These are phyloP conservation scores for Monodelphis domestica DNA, from an alignment of 2,797 vertebrate genomes.

Conservation along the genomic window DNA sequence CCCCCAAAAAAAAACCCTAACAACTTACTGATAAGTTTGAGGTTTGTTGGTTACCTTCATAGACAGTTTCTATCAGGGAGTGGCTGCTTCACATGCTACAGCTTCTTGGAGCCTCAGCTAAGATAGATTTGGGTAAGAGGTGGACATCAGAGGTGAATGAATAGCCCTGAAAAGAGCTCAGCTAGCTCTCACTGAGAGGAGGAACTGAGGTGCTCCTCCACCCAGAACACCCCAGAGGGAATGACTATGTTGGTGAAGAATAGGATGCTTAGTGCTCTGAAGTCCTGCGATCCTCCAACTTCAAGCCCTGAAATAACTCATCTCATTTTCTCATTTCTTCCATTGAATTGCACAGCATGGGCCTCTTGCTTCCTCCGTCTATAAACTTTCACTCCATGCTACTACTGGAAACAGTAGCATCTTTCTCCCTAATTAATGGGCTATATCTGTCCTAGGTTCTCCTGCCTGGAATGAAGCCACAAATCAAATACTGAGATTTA, in stretches of 20 bases:
- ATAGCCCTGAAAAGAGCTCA: no score
- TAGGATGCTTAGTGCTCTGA: neutral
- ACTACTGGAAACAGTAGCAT: conserved; percentile 36
- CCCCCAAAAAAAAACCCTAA: no score
- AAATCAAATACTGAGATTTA: conserved; percentile 62
- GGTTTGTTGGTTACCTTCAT: no score
- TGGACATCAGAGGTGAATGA: no score
- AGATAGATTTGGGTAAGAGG: no score
- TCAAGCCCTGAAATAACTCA: neutral
- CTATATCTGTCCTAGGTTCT: conserved; percentile 55
- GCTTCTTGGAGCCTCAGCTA: no score
- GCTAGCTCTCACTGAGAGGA: no score
- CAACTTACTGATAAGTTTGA: no score
- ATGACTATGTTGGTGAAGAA: neutral
- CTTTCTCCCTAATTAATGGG: conserved; percentile 38
- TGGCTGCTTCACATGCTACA: no score
- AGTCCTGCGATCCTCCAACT: neutral
- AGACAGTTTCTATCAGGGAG: no score
- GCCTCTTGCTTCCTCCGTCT: conserved; percentile 48
- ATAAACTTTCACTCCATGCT: conserved; percentile 48
- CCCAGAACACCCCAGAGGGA: no score
- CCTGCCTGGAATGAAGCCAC: conserved; percentile 50
- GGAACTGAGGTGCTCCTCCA: no score
- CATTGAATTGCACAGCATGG: conserved; percentile 56
- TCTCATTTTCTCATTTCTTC: conserved; percentile 52